These are phyloP conservation scores for Ceramica pisi DNA, from an alignment of 2,888 invertebrate species.

Conservation along the genomic window DNA sequence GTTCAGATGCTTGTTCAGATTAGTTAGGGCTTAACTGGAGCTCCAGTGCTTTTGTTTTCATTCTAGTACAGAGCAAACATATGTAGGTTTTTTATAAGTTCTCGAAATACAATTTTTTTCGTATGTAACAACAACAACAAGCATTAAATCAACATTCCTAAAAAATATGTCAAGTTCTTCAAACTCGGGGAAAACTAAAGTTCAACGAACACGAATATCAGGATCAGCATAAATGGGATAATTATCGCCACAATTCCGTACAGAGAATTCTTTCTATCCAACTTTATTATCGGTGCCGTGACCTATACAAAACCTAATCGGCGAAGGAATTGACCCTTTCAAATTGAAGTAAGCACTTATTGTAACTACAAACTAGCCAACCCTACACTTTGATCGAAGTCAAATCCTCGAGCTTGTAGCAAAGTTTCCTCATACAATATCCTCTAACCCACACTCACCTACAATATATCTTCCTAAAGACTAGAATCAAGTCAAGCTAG, in stretches of 20 bases:
- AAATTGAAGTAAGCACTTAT: not conserved
- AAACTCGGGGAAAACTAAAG: not conserved
- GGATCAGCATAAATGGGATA: not conserved
- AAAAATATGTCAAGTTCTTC: too few relatives aligned
- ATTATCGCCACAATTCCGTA: not conserved
- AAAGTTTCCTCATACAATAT: conserved; percentile 9
- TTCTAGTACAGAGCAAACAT: too few relatives aligned
- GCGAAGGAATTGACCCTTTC: too few relatives aligned
- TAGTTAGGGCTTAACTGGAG: conserved; percentile 24
- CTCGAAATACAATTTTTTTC: not conserved
- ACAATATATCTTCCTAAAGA: conserved; percentile 41
- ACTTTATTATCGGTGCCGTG: too few relatives aligned
- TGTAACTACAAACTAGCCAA: not conserved
- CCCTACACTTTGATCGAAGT: conserved; percentile 2
- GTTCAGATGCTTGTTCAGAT: conserved; percentile 44
- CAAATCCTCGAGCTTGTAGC: not conserved
- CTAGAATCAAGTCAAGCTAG: conserved; percentile 40
- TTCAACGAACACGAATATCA: not conserved
- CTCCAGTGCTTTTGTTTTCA: not conserved
- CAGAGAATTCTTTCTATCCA: not conserved
- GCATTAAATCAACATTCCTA: too few relatives aligned
- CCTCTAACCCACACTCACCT: conserved; percentile 9
- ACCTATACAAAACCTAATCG: too few relatives aligned
- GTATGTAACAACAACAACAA: too few relatives aligned
- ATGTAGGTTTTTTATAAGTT: not conserved